Base-by-base conservation (phyloP, 1,140 invertebrate genomes). In the Drosophila oshimai region DNA sequence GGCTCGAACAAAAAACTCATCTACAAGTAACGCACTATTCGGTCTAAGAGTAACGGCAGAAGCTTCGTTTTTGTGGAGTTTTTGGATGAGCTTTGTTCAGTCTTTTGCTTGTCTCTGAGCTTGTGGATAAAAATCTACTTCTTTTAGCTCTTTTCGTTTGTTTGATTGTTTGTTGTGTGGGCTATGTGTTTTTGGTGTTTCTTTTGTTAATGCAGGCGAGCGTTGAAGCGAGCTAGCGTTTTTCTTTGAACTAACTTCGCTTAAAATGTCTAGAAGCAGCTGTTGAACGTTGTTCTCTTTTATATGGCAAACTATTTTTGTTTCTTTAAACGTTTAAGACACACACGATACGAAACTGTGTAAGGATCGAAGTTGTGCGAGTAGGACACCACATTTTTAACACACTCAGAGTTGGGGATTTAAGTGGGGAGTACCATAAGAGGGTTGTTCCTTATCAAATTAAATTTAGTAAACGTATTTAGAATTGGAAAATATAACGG, bases 11-110 rank as follows among this genome's bases (percentile, higher is more conserved):
- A 83, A 86, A 84, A 83, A 86, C 80, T 86, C 65, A 84, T 55
- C 80, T 84, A 84, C 80, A 76, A 87, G 62, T 62, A 86, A 86
- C 80, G 61, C 57, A 80, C 80, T 86, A 86, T 69, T 78, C 80
- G 60, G 50, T 34, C 80, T 86, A 87, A 75, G 45, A 87, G 67
- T 86, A 86, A 87, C 79, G 55, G 68, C 81, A 54, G 81, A 86
- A 87, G 80, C 81, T 87, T 80, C 47, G 36, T 49, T 72, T 68
- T 72, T 34, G 39, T 61, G 47, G 10, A 4, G 39, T 54, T 44
- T 57, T 34, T 39, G 18, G 39, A 12, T 46, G 36, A 45, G 2
- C 47, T n/a, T 12, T 53, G 41, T 41, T 49, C 60, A 12, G 37
- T 54, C 51, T 29, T 64, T 36, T 50, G 41, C 45, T 44, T 76